Evolutionary conservation across 2,888 invertebrate genomes (phyloP).

Genomic region (Cosmia trapezina): DNA sequence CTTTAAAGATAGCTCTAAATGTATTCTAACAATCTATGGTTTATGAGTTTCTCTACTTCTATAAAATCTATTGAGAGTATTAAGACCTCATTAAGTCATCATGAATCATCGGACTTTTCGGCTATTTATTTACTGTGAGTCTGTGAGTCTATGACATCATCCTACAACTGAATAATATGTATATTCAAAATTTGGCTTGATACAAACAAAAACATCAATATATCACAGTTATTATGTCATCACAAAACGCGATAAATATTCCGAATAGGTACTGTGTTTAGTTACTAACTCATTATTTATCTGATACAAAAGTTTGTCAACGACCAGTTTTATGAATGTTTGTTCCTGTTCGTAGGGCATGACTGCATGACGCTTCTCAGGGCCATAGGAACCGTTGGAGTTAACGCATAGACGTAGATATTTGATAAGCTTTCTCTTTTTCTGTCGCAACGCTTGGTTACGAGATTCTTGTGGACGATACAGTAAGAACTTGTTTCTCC

Average conservation of each 20-base stretch:
- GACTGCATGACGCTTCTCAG: slow-evolving; percentile 32
- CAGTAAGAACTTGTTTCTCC: slow-evolving; percentile 30
- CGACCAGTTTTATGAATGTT: slow-evolving; percentile 7
- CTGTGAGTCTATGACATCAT: too few relatives aligned
- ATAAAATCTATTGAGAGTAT: background rate
- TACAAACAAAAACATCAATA: slow-evolving; percentile 4
- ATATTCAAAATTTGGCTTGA: background rate
- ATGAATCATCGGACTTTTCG: background rate
- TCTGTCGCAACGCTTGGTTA: slow-evolving; percentile 46
- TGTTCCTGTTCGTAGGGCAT: slow-evolving; percentile 56
- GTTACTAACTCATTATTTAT: slow-evolving; percentile 22
- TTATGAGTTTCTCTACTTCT: background rate
- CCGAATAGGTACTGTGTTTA: too few relatives aligned
- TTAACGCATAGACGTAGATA: slow-evolving; percentile 47
- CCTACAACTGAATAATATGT: background rate
- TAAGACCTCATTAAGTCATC: background rate
- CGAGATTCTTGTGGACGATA: slow-evolving; percentile 48
- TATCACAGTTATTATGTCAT: background rate
- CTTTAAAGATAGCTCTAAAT: background rate
- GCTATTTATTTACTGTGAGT: background rate
- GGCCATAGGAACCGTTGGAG: slow-evolving; percentile 38
- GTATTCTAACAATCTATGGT: slow-evolving; percentile 1
- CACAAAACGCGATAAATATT: slow-evolving; percentile 18
- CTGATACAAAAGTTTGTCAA: slow-evolving; percentile 24
- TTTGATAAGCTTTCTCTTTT: slow-evolving; percentile 67